Conservation (phyloP, 2,888 invertebrate species). For the Leptogaster cylindrica region DNA sequence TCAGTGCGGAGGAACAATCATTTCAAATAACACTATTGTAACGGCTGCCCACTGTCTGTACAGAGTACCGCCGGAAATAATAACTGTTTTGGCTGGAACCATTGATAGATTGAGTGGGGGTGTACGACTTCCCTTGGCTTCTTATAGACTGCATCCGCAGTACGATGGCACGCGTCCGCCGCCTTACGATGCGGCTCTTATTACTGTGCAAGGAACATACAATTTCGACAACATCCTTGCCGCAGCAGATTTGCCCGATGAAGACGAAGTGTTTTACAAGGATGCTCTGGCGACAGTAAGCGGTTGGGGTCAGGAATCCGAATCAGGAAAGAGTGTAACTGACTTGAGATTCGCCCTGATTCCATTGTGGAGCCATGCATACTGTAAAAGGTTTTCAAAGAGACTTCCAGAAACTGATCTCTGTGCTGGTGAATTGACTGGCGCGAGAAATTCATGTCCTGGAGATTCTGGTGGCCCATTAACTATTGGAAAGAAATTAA, state of each 20-base stretch:
- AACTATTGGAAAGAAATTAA: not conserved
- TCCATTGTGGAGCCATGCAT: not conserved
- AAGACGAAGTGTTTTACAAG: not conserved
- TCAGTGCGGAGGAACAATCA: slow-evolving; percentile 64
- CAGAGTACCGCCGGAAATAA: slow-evolving; percentile 46
- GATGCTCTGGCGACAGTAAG: slow-evolving; percentile 17
- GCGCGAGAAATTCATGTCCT: slow-evolving; percentile 53
- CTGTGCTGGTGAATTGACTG: slow-evolving; percentile 64
- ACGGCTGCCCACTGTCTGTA: slow-evolving; percentile 66
- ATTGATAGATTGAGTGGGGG: not conserved
- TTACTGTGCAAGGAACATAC: not conserved
- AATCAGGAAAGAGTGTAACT: not conserved
- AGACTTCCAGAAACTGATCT: slow-evolving; percentile 57
- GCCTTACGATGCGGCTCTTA: not conserved
- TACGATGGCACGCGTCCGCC: not conserved
- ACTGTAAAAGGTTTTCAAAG: slow-evolving; percentile 53
- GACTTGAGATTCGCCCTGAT: not conserved
- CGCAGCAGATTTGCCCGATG: not conserved
- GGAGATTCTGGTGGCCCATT: slow-evolving; percentile 40
- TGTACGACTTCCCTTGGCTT: not conserved
- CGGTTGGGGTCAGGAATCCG: slow-evolving; percentile 44
- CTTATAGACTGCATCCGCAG: not conserved
- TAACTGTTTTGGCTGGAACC: slow-evolving; percentile 52
- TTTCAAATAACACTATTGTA: slow-evolving; percentile 60
- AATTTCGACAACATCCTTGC: not conserved